Conservation (phyloP, 2,888 invertebrate genomes). For the Lampropteryx suffumata region DNA sequence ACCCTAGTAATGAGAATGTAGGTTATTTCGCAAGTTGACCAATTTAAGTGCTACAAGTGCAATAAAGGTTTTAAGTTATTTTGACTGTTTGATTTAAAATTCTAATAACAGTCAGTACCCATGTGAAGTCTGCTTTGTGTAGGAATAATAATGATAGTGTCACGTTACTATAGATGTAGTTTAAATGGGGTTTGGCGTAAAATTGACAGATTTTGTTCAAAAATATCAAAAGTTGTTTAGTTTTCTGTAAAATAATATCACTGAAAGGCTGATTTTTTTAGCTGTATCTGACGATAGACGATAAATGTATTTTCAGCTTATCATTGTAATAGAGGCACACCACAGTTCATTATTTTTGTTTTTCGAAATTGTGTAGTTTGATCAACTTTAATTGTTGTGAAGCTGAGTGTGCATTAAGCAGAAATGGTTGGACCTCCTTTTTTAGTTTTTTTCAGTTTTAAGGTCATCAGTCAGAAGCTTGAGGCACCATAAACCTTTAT, state of each 20-base stretch:
- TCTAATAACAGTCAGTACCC: background rate
- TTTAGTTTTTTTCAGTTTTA: too few species aligned
- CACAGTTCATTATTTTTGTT: too few species aligned
- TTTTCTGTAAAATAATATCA: constrained; percentile 19
- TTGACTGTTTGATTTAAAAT: constrained; percentile 10
- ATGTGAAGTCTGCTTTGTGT: background rate
- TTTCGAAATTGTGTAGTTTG: too few species aligned
- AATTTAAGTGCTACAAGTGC: constrained; percentile 1
- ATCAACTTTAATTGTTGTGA: background rate
- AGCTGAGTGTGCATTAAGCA: constrained; percentile 6
- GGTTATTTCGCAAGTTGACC: constrained; percentile 6
- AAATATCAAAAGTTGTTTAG: background rate
- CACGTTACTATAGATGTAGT: too few species aligned
- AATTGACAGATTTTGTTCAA: constrained; percentile 10
- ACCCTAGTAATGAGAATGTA: background rate
- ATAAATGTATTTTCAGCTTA: constrained; percentile 1
- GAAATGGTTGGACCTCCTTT: too few species aligned
- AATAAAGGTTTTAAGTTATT: constrained; percentile 9
- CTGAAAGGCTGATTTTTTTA: constrained; percentile 16
- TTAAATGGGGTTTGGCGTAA: constrained; percentile 10
- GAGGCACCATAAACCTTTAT: constrained; percentile 19
- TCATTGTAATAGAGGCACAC: background rate
- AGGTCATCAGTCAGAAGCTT: too few species aligned
- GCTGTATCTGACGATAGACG: constrained; percentile 5
- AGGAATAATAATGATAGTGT: constrained; percentile 7